These are phyloP conservation scores for Auanema sp. DNA, from an alignment of 2,888 invertebrate species.

Conservation along the genomic window DNA sequence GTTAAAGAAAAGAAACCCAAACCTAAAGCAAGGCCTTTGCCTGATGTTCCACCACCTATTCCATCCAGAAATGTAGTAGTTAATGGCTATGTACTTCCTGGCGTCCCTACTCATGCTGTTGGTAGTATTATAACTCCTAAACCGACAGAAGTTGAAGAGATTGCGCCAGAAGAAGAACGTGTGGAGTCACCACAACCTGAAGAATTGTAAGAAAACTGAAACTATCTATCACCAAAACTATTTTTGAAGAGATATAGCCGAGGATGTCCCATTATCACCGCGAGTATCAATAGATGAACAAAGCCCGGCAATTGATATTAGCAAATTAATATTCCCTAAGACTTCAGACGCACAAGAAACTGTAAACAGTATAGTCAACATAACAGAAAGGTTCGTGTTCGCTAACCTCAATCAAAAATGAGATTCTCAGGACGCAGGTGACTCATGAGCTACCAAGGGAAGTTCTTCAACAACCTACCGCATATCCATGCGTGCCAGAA, in stretches of 20 bases:
- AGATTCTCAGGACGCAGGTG: no score
- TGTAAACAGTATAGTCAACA: no score
- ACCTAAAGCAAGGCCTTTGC: no score
- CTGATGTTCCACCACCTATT: no score
- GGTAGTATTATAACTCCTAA: slow-evolving; percentile 10
- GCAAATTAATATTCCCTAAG: slow-evolving; percentile 14
- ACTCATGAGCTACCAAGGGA: no score
- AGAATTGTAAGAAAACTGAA: slow-evolving; percentile 16
- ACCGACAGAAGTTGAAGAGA: not conserved
- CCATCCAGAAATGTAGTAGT: slow-evolving; percentile 7
- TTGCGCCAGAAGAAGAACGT: not conserved
- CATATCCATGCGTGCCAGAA: slow-evolving; percentile 17
- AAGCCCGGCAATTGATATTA: slow-evolving; percentile 2
- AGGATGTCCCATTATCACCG: no score
- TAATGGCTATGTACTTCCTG: slow-evolving; percentile 14
- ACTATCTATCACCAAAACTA: not conserved
- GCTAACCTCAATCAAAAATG: no score
- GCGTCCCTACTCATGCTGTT: slow-evolving; percentile 11
- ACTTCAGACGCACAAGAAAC: slow-evolving; percentile 3
- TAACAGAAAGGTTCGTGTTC: no score
- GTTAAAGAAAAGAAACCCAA: slow-evolving; percentile 8
- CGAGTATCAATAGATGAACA: not conserved
- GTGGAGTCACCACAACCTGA: slow-evolving; percentile 14
- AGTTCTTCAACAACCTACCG: not conserved
- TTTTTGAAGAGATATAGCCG: not conserved